Evolutionary conservation across 2,113 vertebrate genomes (phyloP), one percentile per base, ranked within the genome.

Genomic region (Crotophaga sulcirostris): DNA sequence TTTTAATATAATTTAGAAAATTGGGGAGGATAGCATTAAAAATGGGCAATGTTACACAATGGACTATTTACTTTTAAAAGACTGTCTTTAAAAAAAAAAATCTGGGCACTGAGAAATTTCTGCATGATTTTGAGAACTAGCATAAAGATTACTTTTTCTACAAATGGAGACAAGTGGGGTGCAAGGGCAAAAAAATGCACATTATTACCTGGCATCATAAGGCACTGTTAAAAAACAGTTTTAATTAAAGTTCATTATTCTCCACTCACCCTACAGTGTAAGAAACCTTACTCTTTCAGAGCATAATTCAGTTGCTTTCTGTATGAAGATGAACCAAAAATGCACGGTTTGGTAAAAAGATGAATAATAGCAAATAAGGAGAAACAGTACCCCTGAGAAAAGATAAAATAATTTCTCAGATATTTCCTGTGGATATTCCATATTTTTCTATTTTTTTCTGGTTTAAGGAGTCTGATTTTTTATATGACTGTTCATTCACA

Each of bases 401-500:
- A 82, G 5, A 25, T 9, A 6, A 84, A 82, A 75, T 0, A 47
- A n/a, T 11, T 44, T 34, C 14, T 49, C 9, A 55, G 51, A 29
- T 29, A 63, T 70, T 89, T 76, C 31, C 28, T 66, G 40, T 64
- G 31, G 49, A 28, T 56, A 19, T 66, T 66, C 7, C 7, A 4
- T 26, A 2, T 44, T 8, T 28, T 56, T 18, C 9, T 23, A 13
- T 5, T 20, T 38, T 19, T 21, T 44, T 31, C 9, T 31, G 4
- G 12, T 93, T 51, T 38, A 75, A 4, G 9, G 14, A 49, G 5
- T 47, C 4, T 2, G 3, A 0, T 3, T 73, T 78, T 83, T 94
- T 82, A 49, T 47, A 84, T 79, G 56, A 44, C 42, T 84, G 15
- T 72, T 84, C 89, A 94, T 93, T 96, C 72, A 86, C 49, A 91